Percentiles rank a stretch among this genome's conserved stretches.
Evolutionary conservation across 2,888 invertebrate species (phyloP).

Genomic region (Eristalinus sepulchralis): DNA sequence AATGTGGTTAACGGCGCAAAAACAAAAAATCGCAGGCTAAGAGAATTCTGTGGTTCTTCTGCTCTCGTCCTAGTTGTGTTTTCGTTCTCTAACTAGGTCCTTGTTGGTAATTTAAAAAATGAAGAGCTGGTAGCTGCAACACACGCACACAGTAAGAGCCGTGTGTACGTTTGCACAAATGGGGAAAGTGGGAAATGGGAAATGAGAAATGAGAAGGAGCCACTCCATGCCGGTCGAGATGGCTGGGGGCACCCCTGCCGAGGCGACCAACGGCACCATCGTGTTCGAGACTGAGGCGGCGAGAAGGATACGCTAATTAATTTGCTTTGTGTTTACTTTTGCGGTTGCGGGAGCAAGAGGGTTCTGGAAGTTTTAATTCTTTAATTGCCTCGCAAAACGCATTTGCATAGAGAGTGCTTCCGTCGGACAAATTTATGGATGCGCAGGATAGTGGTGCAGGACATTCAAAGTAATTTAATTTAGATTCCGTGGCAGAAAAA

Average conservation of each 20-base stretch:
- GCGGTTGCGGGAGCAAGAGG: constrained; percentile 4
- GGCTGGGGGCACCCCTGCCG: neutral
- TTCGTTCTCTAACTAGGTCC: neutral
- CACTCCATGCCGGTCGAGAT: constrained; percentile 36
- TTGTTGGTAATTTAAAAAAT: neutral
- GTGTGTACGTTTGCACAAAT: constrained; percentile 11
- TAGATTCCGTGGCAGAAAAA: neutral
- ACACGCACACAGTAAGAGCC: neutral
- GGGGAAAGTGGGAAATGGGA: neutral
- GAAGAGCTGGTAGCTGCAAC: neutral
- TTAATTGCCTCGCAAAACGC: constrained; percentile 36
- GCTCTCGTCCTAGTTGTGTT: neutral
- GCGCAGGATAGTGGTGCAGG: constrained; percentile 19
- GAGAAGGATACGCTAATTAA: constrained; percentile 44
- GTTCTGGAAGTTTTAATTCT: constrained; percentile 7
- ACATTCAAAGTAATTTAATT: constrained; percentile 15
- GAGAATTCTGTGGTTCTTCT: neutral
- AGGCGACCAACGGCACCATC: neutral
- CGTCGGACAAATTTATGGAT: constrained; percentile 27
- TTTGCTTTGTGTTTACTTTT: constrained; percentile 39
- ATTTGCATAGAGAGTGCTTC: constrained; percentile 38
- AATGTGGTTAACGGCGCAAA: neutral
- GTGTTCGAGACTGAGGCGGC: neutral
- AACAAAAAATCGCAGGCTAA: constrained; percentile 4
- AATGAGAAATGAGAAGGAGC: neutral